Base-by-base conservation (phyloP, 1,140 invertebrate species). In the Nephotettix cincticeps region DNA sequence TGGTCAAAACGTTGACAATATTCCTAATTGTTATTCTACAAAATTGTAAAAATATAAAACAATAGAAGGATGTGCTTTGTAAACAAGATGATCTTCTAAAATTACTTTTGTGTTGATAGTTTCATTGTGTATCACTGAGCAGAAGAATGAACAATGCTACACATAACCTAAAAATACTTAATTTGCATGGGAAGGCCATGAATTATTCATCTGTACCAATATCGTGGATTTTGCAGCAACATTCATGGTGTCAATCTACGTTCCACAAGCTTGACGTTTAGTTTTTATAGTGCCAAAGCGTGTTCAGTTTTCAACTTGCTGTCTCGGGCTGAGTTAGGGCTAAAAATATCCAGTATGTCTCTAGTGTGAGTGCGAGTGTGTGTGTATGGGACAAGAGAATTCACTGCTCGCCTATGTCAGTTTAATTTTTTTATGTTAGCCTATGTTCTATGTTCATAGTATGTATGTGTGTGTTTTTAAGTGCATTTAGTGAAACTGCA, bases 301-400 rank as follows among this genome's bases (percentile, higher is more conserved):
- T 28, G 56, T 61, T 27, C 56, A 61, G 27, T 67, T 67, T 67
- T 40, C 32, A 43, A 67, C 64, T 67, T 45, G 64, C 64, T 67
- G 64, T 67, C 64, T 67, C 64, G 21, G 64, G 64, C 64, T 67
- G 64, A 67, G 64, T 67, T 67, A 43, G 17, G 40, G 64, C 64
- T 67, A 67, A 67, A 67, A 67, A 67, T 67, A 67, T 45, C 64
- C 27, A 67, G 64, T 67, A 29, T 43, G 64, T 67, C 64, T 67
- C 32, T 17, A 67, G 40, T 36, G 40, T 67, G 64, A 61, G 56
- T 61, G 56, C 28, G 56, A 54, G 47, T 61, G 56, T 61, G 56
- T 67, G 19, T 67, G 32, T 67, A 17, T 32, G 64, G 64, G 40
- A 23, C 40, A 67, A 28, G 64, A 40, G 64, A 67, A 67, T 40